Percentiles rank a stretch among this genome's conserved stretches.
phyloP scores from a whole-genome alignment of 2,888 invertebrate species.

The Masnerella sp. region DNA sequence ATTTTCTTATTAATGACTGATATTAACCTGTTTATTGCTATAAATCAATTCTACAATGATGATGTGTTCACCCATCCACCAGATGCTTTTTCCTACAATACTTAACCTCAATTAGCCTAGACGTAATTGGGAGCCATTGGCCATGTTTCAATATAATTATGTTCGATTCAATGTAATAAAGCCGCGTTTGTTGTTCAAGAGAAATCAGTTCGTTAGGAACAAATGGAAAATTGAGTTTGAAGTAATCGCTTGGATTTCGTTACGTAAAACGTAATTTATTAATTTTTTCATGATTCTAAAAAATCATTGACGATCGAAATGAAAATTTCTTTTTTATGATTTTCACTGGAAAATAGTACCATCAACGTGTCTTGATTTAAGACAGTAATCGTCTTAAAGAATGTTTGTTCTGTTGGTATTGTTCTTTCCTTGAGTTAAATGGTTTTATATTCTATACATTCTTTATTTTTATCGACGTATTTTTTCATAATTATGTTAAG shows the following conservation, averaged over 20 bases:
- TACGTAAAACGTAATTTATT: background rate
- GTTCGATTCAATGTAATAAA: conserved; percentile 16
- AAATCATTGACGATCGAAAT: no score
- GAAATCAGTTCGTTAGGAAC: conserved; percentile 14
- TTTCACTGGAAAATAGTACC: no score
- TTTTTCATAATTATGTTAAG: no score
- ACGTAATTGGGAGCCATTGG: conserved; percentile 27
- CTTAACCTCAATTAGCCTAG: conserved; percentile 30
- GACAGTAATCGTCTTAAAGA: no score
- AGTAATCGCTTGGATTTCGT: conserved; percentile 3
- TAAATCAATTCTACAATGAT: conserved; percentile 22
- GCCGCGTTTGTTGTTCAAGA: conserved; percentile 2
- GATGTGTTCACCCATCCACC: conserved; percentile 27
- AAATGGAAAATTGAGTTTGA: conserved; percentile 10
- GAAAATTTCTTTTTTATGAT: no score
- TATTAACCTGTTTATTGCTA: conserved; percentile 19
- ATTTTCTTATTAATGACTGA: conserved; percentile 19
- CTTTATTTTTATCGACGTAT: no score
- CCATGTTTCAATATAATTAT: conserved; percentile 24
- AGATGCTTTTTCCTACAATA: conserved; percentile 13
- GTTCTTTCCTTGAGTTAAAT: no score
- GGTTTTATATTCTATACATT: no score
- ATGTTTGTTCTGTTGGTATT: no score
- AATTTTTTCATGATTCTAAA: no score
- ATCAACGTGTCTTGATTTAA: no score